These are phyloP conservation scores for Egretta garzetta DNA, from an alignment of 2,113 vertebrate genomes.

Conservation along the genomic window DNA sequence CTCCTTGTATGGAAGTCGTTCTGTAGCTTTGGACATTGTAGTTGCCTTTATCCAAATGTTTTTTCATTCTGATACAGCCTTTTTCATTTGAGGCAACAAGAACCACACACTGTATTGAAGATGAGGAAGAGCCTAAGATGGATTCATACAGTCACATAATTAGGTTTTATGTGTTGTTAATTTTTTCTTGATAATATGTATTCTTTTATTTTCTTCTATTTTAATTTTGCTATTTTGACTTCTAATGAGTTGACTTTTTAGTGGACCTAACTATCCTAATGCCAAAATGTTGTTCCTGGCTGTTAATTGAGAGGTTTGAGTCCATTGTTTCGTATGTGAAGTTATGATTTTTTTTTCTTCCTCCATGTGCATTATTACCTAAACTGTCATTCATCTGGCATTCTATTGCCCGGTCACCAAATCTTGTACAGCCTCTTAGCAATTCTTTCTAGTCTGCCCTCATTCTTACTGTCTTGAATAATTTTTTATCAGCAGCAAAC, in stretches of 20 bases:
- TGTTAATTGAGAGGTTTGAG: neutral
- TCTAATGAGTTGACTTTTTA: neutral
- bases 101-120: neutral
- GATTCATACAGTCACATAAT: neutral
- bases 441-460: neutral
- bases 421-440: neutral
- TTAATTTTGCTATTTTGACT: neutral
- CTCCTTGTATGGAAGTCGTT: neutral
- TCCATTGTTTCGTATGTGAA: neutral
- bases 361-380: neutral
- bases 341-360: neutral
- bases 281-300: neutral
- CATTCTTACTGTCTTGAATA: neutral
- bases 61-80: neutral
- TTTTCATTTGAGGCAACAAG: neutral
- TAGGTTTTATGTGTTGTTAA: neutral
- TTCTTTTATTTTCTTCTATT: neutral
- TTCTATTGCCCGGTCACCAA: neutral
- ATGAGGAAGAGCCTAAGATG: neutral
- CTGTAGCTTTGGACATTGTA: neutral
- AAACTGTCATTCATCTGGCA: neutral
- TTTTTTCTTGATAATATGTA: neutral
- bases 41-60: neutral
- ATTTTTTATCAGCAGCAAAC: neutral
- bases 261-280: neutral